A percentile compares a stretch with the other conserved stretches of the same genome.
Conservation (phyloP, 2,113 vertebrate species). For the Oceanites oceanicus region DNA sequence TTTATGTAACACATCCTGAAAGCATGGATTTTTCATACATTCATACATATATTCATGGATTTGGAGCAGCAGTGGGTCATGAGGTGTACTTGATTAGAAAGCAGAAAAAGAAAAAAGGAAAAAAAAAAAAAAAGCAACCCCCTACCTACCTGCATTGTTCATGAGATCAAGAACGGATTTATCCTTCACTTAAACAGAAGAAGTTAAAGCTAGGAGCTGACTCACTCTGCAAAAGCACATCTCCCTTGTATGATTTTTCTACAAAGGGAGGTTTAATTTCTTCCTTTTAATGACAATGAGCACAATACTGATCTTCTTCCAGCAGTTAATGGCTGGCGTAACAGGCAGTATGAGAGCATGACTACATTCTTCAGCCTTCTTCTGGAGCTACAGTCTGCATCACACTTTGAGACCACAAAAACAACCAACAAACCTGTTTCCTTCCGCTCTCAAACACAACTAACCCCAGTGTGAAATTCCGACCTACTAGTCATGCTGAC, state of each 20-base stretch:
- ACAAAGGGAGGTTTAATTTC: slow-evolving; percentile 32
- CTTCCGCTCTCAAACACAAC: background rate
- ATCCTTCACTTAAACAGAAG: slow-evolving; percentile 8
- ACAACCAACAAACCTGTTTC: background rate
- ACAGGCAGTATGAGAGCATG: slow-evolving; percentile 6
- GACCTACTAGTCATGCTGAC: background rate
- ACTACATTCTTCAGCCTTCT: background rate
- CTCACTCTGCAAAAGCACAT: slow-evolving; percentile 49
- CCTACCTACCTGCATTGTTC: slow-evolving; percentile 36
- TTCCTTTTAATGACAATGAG: slow-evolving; percentile 24
- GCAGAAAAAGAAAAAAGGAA: background rate
- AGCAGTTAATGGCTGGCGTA: slow-evolving; percentile 37
- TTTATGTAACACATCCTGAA: slow-evolving; percentile 30
- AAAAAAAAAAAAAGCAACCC: background rate
- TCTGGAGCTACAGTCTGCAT: background rate
- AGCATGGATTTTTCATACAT: background rate
- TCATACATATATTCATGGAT: slow-evolving; percentile 41
- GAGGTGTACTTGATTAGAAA: slow-evolving; percentile 2
- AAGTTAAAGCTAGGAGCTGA: slow-evolving; percentile 47
- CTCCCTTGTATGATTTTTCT: slow-evolving; percentile 30
- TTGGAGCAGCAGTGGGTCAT: slow-evolving; percentile 32
- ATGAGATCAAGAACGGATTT: slow-evolving; percentile 11
- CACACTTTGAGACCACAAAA: background rate
- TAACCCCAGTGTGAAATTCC: background rate
- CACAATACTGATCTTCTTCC: slow-evolving; percentile 19